phyloP scores from a whole-genome alignment of 2,888 invertebrate genomes.

The Hymenopus coronatus region DNA sequence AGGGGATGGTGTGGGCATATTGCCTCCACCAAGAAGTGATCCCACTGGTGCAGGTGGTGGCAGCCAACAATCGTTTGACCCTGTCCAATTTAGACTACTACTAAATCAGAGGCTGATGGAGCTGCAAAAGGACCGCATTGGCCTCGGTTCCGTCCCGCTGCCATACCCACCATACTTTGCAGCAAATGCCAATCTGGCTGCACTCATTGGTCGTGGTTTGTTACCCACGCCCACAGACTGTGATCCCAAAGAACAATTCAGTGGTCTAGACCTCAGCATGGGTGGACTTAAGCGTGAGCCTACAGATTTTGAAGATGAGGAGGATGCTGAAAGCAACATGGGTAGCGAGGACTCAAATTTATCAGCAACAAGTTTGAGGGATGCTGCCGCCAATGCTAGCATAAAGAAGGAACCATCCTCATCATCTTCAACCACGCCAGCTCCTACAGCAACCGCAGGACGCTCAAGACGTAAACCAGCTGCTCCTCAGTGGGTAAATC shows the following conservation, averaged over 20 bases:
- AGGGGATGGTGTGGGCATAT: constrained; percentile 43
- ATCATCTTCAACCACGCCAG: constrained; percentile 10
- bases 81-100: constrained; percentile 84
- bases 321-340: constrained; percentile 72
- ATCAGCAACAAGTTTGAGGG: constrained; percentile 44
- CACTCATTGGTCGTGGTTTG: constrained; percentile 67
- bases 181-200: constrained; percentile 72
- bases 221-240: constrained; percentile 55
- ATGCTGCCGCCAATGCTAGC: constrained; percentile 34
- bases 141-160: constrained; percentile 57
- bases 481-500: constrained; percentile 97
- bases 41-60: constrained; percentile 41
- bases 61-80: constrained; percentile 71
- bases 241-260: constrained; percentile 69
- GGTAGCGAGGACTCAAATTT: constrained; percentile 65
- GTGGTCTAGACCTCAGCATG: constrained; percentile 86
- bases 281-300: constrained; percentile 74
- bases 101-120: constrained; percentile 86
- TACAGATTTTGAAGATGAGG: constrained; percentile 68
- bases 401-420: constrained; percentile 37
- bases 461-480: constrained; percentile 86
- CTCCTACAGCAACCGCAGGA: constrained; percentile 44
- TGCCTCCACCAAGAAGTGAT: constrained; percentile 17
- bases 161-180: constrained; percentile 78
- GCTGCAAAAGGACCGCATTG: constrained; percentile 81